A percentile compares a stretch with the other conserved stretches of the same genome.
These are phyloP conservation scores for Fissipunctia ypsillon DNA, from an alignment of 2,888 invertebrate species.

Conservation along the genomic window DNA sequence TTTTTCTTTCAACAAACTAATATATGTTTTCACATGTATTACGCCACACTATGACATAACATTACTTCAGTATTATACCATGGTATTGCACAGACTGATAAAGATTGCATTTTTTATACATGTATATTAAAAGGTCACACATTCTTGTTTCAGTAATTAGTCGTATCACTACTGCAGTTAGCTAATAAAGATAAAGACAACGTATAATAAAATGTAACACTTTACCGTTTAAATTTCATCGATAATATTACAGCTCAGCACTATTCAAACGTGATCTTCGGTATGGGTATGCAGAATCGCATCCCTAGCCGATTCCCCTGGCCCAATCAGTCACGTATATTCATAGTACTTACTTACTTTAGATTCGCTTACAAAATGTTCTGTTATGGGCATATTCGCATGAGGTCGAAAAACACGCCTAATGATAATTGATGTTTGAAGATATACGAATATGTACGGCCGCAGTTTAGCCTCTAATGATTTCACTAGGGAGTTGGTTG, in stretches of 20 bases:
- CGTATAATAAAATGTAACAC: not conserved
- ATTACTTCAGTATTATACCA: not conserved
- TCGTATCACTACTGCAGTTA: conserved; percentile 30
- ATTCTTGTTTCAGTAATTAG: conserved; percentile 27
- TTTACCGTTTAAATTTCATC: conserved; percentile 43
- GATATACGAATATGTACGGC: conserved; percentile 22
- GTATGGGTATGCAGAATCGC: conserved; percentile 84
- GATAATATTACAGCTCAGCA: conserved; percentile 66
- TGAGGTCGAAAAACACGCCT: conserved; percentile 43
- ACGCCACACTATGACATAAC: not conserved
- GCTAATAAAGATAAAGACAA: conserved; percentile 36
- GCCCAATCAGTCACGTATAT: conserved; percentile 80
- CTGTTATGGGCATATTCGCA: conserved; percentile 19
- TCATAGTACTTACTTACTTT: conserved; percentile 42
- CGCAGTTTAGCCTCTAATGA: conserved; percentile 39
- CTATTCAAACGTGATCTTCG: conserved; percentile 78
- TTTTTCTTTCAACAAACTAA: conserved; percentile 5
- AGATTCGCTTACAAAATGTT: conserved; percentile 43
- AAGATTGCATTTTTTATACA: conserved; percentile 24
- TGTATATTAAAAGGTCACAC: not conserved
- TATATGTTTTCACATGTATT: not conserved
- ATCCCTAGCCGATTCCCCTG: conserved; percentile 73
- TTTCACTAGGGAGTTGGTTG: conserved; percentile 43
- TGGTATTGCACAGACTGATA: conserved; percentile 18
- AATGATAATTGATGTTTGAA: conserved; percentile 57